Conservation (phyloP, 2,888 invertebrate genomes). For the Spicauda simplicius region DNA sequence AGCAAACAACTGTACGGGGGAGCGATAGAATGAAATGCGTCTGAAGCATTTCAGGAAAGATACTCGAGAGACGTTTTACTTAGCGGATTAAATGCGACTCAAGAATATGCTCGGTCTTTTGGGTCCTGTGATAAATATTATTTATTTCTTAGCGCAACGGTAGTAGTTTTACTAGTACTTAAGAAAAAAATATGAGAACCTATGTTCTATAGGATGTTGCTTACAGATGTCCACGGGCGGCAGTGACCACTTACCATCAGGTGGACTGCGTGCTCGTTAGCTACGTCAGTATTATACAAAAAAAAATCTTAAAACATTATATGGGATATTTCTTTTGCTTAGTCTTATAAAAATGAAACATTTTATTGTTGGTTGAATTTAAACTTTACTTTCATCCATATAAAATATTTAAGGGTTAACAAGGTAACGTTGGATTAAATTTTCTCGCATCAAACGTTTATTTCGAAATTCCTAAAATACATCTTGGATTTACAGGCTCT, state of each 20-base stretch:
- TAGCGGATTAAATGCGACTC: conserved; percentile 17
- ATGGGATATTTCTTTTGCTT: too few species aligned
- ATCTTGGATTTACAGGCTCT: background rate
- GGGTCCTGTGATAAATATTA: conserved; percentile 4
- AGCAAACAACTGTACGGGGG: conserved; percentile 9
- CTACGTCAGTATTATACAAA: too few species aligned
- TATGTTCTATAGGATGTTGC: too few species aligned
- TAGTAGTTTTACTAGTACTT: background rate
- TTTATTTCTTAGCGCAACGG: background rate
- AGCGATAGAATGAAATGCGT: conserved; percentile 16
- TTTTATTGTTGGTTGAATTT: background rate
- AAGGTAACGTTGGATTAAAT: background rate
- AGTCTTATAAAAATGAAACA: background rate
- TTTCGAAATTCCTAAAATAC: conserved; percentile 6
- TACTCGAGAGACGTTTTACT: conserved; percentile 18
- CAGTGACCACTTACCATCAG: too few species aligned
- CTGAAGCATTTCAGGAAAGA: conserved; percentile 7
- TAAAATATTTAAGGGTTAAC: background rate
- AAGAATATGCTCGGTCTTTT: background rate
- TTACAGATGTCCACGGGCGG: too few species aligned
- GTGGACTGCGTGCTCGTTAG: too few species aligned
- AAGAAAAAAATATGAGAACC: background rate
- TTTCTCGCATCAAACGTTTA: conserved; percentile 2
- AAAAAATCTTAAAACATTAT: too few species aligned
- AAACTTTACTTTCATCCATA: background rate